phyloP scores from a whole-genome alignment of 2,797 vertebrate species.

The Neosilurus mollespiculum region DNA sequence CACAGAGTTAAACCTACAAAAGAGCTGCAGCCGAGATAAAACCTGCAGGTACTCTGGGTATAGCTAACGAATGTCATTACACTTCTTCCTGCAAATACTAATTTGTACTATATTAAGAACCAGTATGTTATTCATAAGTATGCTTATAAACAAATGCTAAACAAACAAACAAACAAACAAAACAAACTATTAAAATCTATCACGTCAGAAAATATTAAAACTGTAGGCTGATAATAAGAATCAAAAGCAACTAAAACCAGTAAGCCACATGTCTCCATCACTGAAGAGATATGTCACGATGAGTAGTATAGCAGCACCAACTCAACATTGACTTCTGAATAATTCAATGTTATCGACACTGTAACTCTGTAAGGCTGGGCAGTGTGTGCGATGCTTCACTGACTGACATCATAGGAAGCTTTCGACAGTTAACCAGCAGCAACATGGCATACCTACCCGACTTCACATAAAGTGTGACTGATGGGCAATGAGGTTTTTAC shows the following conservation, averaged over 20 bases:
- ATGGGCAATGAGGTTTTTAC: neutral
- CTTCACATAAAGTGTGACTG: neutral
- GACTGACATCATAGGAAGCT: constrained; percentile 28
- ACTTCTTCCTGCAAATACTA: too few relatives aligned
- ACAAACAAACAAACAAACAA: too few relatives aligned
- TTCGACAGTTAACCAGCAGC: neutral
- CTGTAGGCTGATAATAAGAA: too few relatives aligned
- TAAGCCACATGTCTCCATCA: neutral
- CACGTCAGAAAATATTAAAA: neutral
- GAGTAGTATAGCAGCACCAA: constrained; percentile 17
- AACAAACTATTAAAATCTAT: neutral
- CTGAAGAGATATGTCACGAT: neutral
- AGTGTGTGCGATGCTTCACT: constrained; percentile 25
- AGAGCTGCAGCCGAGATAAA: neutral
- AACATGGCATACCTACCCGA: too few relatives aligned
- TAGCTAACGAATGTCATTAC: neutral
- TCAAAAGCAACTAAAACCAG: neutral
- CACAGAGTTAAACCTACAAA: neutral
- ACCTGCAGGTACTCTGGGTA: neutral
- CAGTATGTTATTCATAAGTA: neutral
- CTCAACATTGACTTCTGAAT: constrained; percentile 51
- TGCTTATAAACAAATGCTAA: too few relatives aligned
- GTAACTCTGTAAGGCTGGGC: constrained; percentile 37
- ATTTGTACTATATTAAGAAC: neutral
- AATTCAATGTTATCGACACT: constrained; percentile 53